Evolutionary conservation across 2,113 vertebrate genomes (phyloP).

Genomic region (Asarcornis scutulata): DNA sequence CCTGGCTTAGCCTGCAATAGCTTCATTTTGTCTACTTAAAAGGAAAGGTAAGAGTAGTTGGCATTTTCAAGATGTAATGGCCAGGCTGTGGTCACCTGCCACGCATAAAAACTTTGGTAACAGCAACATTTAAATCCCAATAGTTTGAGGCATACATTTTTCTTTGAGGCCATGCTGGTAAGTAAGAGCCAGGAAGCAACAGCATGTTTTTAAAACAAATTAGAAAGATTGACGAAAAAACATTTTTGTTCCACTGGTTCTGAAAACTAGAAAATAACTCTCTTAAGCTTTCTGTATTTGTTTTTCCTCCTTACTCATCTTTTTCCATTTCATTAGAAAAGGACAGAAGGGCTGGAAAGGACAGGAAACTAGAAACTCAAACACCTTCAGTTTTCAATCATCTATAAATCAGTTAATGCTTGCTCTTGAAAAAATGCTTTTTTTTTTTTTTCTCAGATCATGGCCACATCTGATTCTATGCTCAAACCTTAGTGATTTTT

Average conservation of each 20-base stretch:
- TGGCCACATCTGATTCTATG: neutral
- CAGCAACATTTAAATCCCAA: neutral
- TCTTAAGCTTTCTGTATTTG: neutral
- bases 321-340: neutral
- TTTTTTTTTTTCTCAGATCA: neutral
- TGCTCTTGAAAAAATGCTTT: neutral
- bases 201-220: neutral
- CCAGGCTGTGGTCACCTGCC: neutral
- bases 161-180: neutral
- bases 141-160: neutral
- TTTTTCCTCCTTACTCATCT: neutral
- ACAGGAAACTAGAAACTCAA: neutral
- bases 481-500: neutral
- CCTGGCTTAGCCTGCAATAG: neutral
- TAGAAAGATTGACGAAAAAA: neutral
- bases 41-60: neutral
- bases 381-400: neutral
- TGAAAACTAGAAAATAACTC: neutral
- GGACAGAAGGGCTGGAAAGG: neutral
- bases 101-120: neutral
- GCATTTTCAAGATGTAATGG: neutral
- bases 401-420: neutral
- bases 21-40: neutral
- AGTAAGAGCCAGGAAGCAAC: neutral
- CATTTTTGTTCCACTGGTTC: neutral